Evolutionary conservation across 2,888 invertebrate species (phyloP).

Genomic region (Subacronicta megacephala): DNA sequence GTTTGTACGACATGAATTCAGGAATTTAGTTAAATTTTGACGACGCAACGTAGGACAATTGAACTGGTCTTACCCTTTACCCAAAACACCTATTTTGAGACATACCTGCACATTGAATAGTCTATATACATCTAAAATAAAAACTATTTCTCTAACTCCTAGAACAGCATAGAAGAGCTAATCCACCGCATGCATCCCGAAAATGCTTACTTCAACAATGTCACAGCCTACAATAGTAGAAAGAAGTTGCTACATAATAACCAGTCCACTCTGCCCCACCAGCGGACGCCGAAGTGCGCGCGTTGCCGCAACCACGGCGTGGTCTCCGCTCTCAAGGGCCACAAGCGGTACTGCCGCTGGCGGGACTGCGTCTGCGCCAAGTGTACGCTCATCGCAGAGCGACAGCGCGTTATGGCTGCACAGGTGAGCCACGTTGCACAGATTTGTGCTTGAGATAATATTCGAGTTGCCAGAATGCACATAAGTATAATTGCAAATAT

Average conservation of each 20-base stretch:
- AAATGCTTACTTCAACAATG: not conserved
- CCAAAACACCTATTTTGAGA: too few species aligned
- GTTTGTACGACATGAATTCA: too few species aligned
- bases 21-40: too few species aligned
- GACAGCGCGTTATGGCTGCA: conserved; percentile 99
- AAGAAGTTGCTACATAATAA: conserved; percentile 61
- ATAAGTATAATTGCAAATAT: too few species aligned
- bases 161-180: conserved; percentile 26
- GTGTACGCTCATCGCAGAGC: conserved; percentile 98
- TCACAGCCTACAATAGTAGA: conserved; percentile 21
- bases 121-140: not conserved
- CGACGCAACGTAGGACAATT: too few species aligned
- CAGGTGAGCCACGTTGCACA: conserved; percentile 90
- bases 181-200: conserved; percentile 5
- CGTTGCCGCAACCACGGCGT: conserved; percentile 99
- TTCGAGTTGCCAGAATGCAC: conserved; percentile 2
- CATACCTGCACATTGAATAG: too few species aligned
- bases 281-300: conserved; percentile 98
- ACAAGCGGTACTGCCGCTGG: conserved; percentile 99
- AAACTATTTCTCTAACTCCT: conserved; percentile 13
- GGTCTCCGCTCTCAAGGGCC: conserved; percentile 98
- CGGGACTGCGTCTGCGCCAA: conserved; percentile 99
- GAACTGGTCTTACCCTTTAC: too few species aligned
- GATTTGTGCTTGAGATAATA: not conserved
- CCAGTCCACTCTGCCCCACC: conserved; percentile 60